These are phyloP conservation scores for Macquaria ambigua DNA, from an alignment of 2,113 vertebrate genomes.

Conservation along the genomic window DNA sequence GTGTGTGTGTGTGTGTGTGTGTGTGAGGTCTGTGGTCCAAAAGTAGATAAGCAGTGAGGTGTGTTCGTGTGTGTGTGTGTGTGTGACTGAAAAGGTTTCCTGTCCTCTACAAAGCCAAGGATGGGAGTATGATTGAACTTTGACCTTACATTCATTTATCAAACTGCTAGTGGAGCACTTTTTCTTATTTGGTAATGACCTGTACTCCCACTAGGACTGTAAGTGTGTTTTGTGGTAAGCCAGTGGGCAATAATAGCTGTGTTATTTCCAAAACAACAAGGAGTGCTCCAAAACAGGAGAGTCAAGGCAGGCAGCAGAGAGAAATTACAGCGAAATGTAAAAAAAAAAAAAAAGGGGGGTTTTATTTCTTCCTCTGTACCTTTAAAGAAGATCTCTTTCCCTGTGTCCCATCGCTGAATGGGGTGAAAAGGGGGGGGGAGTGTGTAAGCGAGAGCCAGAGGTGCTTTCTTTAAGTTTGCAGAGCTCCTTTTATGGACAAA, in stretches of 20 bases:
- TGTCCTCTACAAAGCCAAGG: conserved; percentile 48
- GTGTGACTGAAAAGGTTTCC: conserved; percentile 31
- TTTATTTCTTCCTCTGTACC: conserved; percentile 22
- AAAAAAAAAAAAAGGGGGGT: not conserved
- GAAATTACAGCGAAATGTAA: conserved; percentile 3
- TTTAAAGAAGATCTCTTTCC: conserved; percentile 46
- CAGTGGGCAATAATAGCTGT: conserved; percentile 48
- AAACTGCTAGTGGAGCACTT: conserved; percentile 35
- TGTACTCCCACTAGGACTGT: conserved; percentile 30
- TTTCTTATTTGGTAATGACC: conserved; percentile 62
- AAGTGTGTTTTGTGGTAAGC: conserved; percentile 39
- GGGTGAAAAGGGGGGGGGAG: conserved; percentile 23
- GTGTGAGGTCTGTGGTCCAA: conserved; percentile 23
- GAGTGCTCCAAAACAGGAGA: conserved; percentile 34
- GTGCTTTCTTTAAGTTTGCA: conserved; percentile 66
- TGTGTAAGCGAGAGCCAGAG: conserved; percentile 48
- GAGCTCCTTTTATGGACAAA: conserved; percentile 84
- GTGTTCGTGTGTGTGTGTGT: not conserved
- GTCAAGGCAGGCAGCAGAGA: conserved; percentile 12
- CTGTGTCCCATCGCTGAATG: conserved; percentile 42
- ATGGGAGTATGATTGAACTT: conserved; percentile 54
- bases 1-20: not conserved
- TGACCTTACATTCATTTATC: conserved; percentile 47
- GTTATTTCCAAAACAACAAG: conserved; percentile 42
- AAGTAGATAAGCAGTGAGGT: not conserved